Conservation (phyloP, 2,797 vertebrate genomes). For the Pyrocephalus nanus region DNA sequence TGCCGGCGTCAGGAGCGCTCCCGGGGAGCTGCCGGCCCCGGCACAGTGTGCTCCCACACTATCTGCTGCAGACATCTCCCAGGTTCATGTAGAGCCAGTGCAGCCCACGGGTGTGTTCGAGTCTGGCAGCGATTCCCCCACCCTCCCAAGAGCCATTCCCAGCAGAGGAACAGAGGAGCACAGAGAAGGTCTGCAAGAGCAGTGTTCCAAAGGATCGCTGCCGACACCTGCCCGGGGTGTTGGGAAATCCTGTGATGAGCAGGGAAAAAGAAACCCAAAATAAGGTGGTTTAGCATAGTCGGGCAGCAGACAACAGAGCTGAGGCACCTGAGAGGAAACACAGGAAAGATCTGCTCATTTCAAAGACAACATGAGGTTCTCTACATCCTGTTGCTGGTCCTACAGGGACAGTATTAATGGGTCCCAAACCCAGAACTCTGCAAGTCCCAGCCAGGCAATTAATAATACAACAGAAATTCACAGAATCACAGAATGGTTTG, state of each 20-base stretch:
- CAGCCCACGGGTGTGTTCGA: not conserved
- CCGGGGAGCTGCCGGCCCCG: accelerated
- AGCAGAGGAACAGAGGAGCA: not conserved
- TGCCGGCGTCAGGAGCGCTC: not conserved
- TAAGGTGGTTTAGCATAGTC: accelerated
- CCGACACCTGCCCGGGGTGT: accelerated
- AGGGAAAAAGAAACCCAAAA: not conserved
- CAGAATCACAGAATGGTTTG: not conserved
- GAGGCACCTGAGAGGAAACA: not conserved
- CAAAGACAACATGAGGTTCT: not conserved
- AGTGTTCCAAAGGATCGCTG: accelerated
- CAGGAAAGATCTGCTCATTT: accelerated
- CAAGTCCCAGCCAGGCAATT: not conserved
- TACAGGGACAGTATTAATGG: not conserved
- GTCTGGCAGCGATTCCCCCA: not conserved
- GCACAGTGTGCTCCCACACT: not conserved
- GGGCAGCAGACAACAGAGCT: not conserved
- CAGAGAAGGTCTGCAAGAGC: accelerated
- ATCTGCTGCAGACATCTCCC: conserved; percentile 61
- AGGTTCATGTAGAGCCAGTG: not conserved
- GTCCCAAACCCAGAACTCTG: not conserved
- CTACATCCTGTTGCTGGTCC: not conserved
- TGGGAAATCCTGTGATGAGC: not conserved
- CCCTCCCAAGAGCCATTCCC: not conserved
- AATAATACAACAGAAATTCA: not conserved